Percentiles rank a stretch among this genome's conserved stretches.
Conservation (phyloP, 1,140 invertebrate species). For the Drosophila nasuta region DNA sequence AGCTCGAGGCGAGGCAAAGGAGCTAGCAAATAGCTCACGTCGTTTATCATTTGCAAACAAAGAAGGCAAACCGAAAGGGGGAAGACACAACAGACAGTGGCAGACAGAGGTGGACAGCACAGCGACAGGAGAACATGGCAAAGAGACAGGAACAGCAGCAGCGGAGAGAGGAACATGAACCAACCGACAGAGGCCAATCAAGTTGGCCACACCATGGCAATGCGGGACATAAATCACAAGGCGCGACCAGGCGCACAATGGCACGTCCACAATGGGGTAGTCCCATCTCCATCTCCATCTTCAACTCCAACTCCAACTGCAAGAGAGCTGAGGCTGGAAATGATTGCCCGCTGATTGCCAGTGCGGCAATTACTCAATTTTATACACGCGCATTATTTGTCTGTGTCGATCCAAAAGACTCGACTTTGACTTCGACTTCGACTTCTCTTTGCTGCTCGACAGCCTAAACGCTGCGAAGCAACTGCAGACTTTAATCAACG, state of each 20-base stretch:
- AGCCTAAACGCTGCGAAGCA: constrained; percentile 71
- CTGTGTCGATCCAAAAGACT: constrained; percentile 67
- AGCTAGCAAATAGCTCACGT: constrained; percentile 71
- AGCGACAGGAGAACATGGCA: background rate
- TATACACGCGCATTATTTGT: constrained; percentile 83
- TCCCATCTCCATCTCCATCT: constrained; percentile 8
- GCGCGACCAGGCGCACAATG: constrained; percentile 54
- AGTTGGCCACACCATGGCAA: constrained; percentile 60
- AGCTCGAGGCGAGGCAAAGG: background rate
- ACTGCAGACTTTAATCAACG: constrained; percentile 79
- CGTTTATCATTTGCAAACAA: constrained; percentile 83
- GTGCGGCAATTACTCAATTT: constrained; percentile 82
- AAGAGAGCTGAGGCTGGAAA: constrained; percentile 48
- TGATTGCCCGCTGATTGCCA: constrained; percentile 82
- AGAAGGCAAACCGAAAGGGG: constrained; percentile 64
- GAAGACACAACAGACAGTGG: constrained; percentile 6
- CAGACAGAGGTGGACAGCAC: constrained; percentile 3
- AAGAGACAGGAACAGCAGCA: constrained; percentile 32
- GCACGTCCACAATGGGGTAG: constrained; percentile 47
- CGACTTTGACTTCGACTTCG: background rate
- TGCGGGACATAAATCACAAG: constrained; percentile 79
- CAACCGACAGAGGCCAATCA: constrained; percentile 65
- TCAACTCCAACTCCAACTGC: background rate
- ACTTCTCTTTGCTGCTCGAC: constrained; percentile 41
- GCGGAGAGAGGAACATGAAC: background rate